Evolutionary conservation across 2,113 vertebrate species (phyloP), one percentile per base, ranked within the genome.

Genomic region (Tachysurus vachellii): DNA sequence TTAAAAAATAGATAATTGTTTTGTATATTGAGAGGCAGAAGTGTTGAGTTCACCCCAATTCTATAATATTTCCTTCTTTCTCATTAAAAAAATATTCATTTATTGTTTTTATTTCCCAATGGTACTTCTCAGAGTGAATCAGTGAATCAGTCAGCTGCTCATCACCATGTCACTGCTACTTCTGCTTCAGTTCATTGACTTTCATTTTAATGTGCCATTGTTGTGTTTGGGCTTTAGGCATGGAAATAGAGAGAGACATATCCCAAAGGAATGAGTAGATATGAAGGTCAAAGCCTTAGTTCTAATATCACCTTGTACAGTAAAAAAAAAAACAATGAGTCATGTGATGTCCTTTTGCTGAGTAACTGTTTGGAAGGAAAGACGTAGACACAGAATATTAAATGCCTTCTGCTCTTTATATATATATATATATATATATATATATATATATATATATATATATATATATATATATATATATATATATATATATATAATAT

Each of bases 241-340:
- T 5, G 28, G 47, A 83, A 79, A 57, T 31, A 81, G 89, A 80
- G 26, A 62, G 42, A 81, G 28, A 50, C 28, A 64, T 21, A 66
- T 59, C 70, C 59, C 91, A 90, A 87, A 77, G 82, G 86, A 83
- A 85, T 70, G 57, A 44, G 54, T 82, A 68, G 71, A 85, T 84
- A 71, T 88, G 89, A 93, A 93, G 92, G 92, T 91, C 89, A 88
- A 57, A 62, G 42, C 42, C 44, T 36, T 42, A 71, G 77, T 77
- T 66, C 50, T 73, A 50, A 62, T 57, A 75, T 71, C 56, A 53
- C 23, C 14, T 73, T 42, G 54, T 59, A 21, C 8, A 12, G 83
- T 61, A 19, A 50, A 50, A 19, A 50, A 19, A 82, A 50, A 59
- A n/a, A 26, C 13, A 66, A 54, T 70, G 71, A 79, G 28, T 28